These are phyloP conservation scores for Thaumetopoea pityocampa DNA, from an alignment of 1,140 invertebrate species.

Conservation along the genomic window DNA sequence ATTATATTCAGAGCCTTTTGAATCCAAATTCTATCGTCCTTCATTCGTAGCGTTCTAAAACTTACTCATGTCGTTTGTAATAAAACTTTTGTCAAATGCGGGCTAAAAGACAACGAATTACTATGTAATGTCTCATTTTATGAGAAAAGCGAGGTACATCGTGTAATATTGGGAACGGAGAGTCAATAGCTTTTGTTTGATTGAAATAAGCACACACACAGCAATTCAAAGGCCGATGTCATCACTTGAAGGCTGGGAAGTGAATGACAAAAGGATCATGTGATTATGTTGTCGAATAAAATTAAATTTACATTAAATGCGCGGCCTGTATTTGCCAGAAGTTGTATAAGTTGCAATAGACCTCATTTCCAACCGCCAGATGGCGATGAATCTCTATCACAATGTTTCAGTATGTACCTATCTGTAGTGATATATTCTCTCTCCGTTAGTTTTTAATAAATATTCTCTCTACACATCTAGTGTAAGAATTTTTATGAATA, in stretches of 20 bases:
- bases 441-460: conserved; percentile 19
- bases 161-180: conserved; percentile 19
- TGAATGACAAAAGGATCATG: background rate
- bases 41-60: conserved; percentile 15
- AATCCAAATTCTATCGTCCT: conserved; percentile 12
- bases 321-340: conserved; percentile 61
- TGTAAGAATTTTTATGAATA: conserved; percentile 24
- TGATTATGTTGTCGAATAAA: conserved; percentile 6
- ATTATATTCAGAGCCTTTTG: conserved; percentile 10
- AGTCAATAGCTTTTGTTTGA: background rate
- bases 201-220: background rate
- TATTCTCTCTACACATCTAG: conserved; percentile 26
- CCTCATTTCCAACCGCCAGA: conserved; percentile 28
- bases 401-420: conserved; percentile 25
- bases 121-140: conserved; percentile 19
- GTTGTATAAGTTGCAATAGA: conserved; percentile 28
- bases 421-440: conserved; percentile 16
- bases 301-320: background rate
- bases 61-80: conserved; percentile 28
- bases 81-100: conserved; percentile 66
- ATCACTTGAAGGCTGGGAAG: background rate
- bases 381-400: conserved; percentile 22
- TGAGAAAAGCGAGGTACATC: conserved; percentile 15
- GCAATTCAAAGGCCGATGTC: background rate
- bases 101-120: conserved; percentile 66